These are phyloP conservation scores for Gallinago solitaria DNA, from an alignment of 2,797 vertebrate genomes.

Conservation along the genomic window DNA sequence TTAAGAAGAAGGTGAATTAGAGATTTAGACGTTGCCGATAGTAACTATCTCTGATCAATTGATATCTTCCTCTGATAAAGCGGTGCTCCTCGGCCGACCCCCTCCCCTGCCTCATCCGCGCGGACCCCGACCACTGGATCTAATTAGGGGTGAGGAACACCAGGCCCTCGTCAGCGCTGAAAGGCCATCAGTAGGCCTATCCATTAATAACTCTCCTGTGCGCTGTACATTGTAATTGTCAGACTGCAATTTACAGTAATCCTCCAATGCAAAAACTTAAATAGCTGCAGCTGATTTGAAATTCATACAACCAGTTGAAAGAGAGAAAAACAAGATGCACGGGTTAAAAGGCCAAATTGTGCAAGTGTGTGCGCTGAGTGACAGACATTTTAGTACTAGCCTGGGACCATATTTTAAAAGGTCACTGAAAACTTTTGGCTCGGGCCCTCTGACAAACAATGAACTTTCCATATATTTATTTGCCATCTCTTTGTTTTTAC, in stretches of 20 bases:
- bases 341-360: conserved; percentile 82
- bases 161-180: conserved; percentile 82
- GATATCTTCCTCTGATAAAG: conserved; percentile 84
- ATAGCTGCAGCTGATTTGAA: conserved; percentile 83
- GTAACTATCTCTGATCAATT: conserved; percentile 83
- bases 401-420: conserved; percentile 87
- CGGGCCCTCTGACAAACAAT: conserved; percentile 85
- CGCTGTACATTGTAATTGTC: conserved; percentile 91
- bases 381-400: conserved; percentile 89
- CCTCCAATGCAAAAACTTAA: conserved; percentile 81
- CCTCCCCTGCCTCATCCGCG: conserved; percentile 50
- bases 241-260: conserved; percentile 89
- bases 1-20: conserved; percentile 80
- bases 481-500: conserved; percentile 93
- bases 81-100: conserved; percentile 55
- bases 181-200: conserved; percentile 86
- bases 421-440: conserved; percentile 88
- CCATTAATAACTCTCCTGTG: conserved; percentile 90
- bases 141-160: conserved; percentile 86
- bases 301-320: conserved; percentile 84
- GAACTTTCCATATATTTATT: conserved; percentile 90
- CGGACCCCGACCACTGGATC: conserved; percentile 82
- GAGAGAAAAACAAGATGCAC: conserved; percentile 86
- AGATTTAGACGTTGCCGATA: conserved; percentile 76
- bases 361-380: conserved; percentile 87